Evolutionary conservation across 2,113 vertebrate species (phyloP), one percentile per base, ranked within the genome.

Genomic region (Chaetops frenatus): DNA sequence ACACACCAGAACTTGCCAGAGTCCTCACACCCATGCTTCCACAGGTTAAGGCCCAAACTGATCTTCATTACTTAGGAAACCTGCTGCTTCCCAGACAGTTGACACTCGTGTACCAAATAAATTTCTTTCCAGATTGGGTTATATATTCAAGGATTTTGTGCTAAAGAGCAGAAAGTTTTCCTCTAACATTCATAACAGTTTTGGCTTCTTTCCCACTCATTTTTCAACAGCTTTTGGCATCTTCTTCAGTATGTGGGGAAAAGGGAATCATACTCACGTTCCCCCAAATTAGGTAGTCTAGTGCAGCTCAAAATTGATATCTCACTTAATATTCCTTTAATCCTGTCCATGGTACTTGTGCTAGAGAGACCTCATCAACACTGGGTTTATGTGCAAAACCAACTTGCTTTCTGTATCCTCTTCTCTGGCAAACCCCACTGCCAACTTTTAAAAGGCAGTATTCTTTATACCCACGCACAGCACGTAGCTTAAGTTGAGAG

Each of bases 401-500:
- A 92, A 69, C 12, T 80, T 38, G 7, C 36, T 54, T 81, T 92
- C n/a, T 67, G 5, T 12, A 61, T n/a, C 29, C 18, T 78, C 36
- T 48, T 28, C 50, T 76, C 70, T n/a, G 53, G 20, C 58, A 86
- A 81, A 71, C n/a, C 35, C 53, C 71, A 70, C 29, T 93, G 83
- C 38, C 71, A 91, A 9, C 27, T 91, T 87, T 84, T 53, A 69
- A 84, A 94, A 95, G 40, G 56, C 61, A 72, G 14, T n/a, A 66
- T 42, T 93, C 73, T 82, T 78, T 83, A 83, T 18, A 92, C 21
- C 64, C 48, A 92, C 33, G 82, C 29, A 86, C 65, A 87, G 71
- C 62, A 73, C 0, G 0, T 5, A 88, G 83, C 1, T 2, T 25
- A 71, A 62, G 16, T 47, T 74, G 20, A 62, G 18, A 87, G 38